Base-by-base conservation (phyloP, 2,797 vertebrate genomes). In the Sebastes nivosus region DNA sequence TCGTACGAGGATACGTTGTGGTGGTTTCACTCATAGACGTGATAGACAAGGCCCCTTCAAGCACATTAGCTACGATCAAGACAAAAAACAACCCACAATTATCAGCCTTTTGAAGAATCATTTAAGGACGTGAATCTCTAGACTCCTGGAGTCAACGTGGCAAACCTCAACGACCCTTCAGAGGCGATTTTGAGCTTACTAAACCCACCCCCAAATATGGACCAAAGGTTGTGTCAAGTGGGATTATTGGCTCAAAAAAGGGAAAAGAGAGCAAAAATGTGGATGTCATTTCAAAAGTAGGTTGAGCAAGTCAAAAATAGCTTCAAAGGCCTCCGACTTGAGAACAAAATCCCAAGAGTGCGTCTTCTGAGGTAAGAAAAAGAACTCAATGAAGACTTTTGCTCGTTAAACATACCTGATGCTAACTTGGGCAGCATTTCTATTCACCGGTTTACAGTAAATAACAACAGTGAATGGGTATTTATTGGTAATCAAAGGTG, bases 221-320 rank as follows among this genome's bases (percentile, higher is more conserved):
- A 92, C 87, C 81, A 91, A 87, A 92, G 87, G 78, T 93, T 90
- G 87, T 86, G 86, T 90, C 90, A 89, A 89, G 85, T 58, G 73
- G 87, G 87, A 91, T 91, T 89, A 88, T 89, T 87, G 46, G 83
- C 87, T 90, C 72, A 52, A 82, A 84, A 83, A 84, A 72, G 29
- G 77, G 84, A 83, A 87, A 84, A 79, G 80, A 87, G 90, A 90
- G 86, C 84, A 84, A 85, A 92, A 92, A 87, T 87, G 87, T 87
- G 88, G 88, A 90, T 87, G 91, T 91, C 86, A 91, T 93, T 92
- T 91, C 82, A 89, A 85, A 94, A 94, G 93, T 94, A 93, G 93
- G 94, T 90, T 95, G 92, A 88, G 78, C 72, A 72, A 92, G 91
- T 93, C 91, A 89, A 82, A 94, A 95, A 94, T 93, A 94, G 91